Percentiles rank a stretch among this genome's conserved stretches.
These are phyloP conservation scores for Napeogenes sylphis DNA, from an alignment of 2,888 invertebrate genomes.

Conservation along the genomic window DNA sequence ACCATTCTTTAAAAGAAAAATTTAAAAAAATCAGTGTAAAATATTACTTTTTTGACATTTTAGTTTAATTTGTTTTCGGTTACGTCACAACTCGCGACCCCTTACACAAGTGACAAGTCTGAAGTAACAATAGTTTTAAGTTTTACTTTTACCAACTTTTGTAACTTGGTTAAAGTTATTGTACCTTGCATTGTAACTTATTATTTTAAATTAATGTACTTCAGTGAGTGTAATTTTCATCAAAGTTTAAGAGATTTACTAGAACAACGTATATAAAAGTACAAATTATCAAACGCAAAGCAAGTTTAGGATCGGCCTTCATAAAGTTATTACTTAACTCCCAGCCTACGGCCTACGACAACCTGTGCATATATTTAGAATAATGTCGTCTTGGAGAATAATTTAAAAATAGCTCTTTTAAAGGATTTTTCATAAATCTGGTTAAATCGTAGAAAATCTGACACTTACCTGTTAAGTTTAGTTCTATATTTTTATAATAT, in stretches of 20 bases:
- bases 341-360: slow-evolving; percentile 56
- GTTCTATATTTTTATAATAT: no score
- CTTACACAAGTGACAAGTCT: slow-evolving; percentile 6
- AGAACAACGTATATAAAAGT: slow-evolving; percentile 3
- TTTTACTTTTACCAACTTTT: neutral
- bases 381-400: slow-evolving; percentile 26
- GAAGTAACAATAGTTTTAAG: slow-evolving; percentile 1
- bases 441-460: no score
- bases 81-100: neutral
- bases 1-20: no score
- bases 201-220: neutral
- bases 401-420: slow-evolving; percentile 8
- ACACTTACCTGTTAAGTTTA: no score
- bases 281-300: slow-evolving; percentile 41
- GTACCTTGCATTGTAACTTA: neutral
- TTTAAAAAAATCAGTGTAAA: neutral
- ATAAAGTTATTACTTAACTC: slow-evolving; percentile 64
- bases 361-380: slow-evolving; percentile 44
- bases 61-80: neutral
- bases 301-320: slow-evolving; percentile 52
- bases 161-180: neutral
- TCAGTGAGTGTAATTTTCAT: neutral
- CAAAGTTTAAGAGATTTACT: slow-evolving; percentile 4
- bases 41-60: neutral
- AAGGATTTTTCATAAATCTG: neutral